A percentile compares a stretch with the other conserved stretches of the same genome.
These are phyloP conservation scores for Diglossa cyanea DNA, from an alignment of 2,797 vertebrate genomes.

Conservation along the genomic window DNA sequence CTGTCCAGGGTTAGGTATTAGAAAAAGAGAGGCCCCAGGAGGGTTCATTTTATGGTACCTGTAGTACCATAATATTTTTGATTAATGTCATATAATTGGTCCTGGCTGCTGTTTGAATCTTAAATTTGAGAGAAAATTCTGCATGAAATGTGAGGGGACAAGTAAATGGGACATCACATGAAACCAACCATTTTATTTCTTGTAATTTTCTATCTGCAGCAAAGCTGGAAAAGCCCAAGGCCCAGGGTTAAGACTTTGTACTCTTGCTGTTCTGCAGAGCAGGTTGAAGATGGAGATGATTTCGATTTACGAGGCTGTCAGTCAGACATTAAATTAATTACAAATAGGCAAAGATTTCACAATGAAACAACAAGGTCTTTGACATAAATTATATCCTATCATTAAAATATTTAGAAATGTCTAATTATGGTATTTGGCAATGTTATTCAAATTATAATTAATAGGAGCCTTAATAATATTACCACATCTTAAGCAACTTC, in stretches of 20 bases:
- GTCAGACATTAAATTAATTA: constrained; percentile 35
- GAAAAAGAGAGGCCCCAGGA: neutral
- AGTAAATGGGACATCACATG: neutral
- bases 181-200: neutral
- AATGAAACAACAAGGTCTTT: constrained; percentile 49
- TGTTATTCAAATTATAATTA: constrained; percentile 40
- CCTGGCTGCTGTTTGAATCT: neutral
- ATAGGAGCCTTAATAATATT: constrained; percentile 11
- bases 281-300: neutral
- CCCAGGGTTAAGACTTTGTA: neutral
- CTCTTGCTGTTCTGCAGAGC: neutral
- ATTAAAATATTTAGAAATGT: constrained; percentile 52
- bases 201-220: neutral
- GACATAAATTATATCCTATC: constrained; percentile 47
- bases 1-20: neutral
- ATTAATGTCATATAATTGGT: neutral
- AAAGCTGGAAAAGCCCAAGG: neutral
- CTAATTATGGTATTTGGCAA: constrained; percentile 40
- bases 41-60: neutral
- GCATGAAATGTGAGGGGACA: neutral
- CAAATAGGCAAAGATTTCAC: constrained; percentile 44
- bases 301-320: constrained; percentile 17
- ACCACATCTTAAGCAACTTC: constrained; percentile 19
- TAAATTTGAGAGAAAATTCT: neutral
- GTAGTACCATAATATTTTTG: neutral